Conservation (phyloP, 35 echinoderm and acorn worm species). For the Ophiothrix spiculata region DNA sequence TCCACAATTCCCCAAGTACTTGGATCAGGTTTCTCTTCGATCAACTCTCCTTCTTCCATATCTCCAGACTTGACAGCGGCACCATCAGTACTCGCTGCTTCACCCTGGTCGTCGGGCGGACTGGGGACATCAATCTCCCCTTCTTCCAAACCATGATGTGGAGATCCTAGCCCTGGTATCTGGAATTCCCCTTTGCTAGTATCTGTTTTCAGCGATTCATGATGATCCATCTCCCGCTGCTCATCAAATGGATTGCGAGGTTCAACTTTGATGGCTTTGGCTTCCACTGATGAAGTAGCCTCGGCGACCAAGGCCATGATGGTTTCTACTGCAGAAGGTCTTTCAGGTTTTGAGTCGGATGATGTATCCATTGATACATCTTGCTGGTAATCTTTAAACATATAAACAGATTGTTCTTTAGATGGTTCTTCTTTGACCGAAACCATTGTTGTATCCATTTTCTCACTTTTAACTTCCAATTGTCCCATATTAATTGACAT, state of each 20-base stretch:
- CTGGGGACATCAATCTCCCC: not conserved
- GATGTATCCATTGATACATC: no score
- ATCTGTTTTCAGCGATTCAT: no score
- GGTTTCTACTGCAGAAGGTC: not conserved
- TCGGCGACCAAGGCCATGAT: not conserved
- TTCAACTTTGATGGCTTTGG: not conserved
- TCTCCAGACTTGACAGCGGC: not conserved
- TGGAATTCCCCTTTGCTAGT: no score
- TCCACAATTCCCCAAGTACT: conserved; percentile 63
- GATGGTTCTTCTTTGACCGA: no score
- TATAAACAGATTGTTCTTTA: no score
- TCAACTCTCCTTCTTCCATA: conserved; percentile 35
- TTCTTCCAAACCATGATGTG: not conserved
- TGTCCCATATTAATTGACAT: no score
- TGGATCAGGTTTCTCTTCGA: not conserved
- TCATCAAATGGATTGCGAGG: not conserved
- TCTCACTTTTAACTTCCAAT: no score
- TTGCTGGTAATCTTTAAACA: no score
- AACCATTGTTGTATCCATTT: no score
- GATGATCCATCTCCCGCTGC: not conserved
- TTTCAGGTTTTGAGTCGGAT: not conserved
- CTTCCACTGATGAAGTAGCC: not conserved
- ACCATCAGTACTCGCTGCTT: not conserved
- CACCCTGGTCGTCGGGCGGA: not conserved
- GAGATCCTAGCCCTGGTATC: no score